These are phyloP conservation scores for Ascaphus truei DNA, from an alignment of 2,113 vertebrate genomes.

Conservation along the genomic window DNA sequence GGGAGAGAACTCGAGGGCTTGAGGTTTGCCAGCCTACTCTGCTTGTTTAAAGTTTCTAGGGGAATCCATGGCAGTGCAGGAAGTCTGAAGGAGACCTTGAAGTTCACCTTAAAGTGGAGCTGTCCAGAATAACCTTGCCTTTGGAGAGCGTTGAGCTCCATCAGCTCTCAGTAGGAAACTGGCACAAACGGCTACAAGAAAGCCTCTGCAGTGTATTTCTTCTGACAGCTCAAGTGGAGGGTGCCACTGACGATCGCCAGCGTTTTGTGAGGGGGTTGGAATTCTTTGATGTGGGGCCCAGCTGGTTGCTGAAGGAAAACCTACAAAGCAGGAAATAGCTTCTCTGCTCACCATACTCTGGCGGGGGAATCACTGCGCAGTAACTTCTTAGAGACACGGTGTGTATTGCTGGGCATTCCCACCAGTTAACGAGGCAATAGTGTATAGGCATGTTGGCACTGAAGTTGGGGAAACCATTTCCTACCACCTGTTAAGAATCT, in stretches of 20 bases:
- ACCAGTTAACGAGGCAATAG: background rate
- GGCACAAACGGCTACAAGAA: background rate
- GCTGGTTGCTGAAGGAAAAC: background rate
- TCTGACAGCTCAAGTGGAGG: slow-evolving; percentile 1
- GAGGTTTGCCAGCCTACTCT: too few species aligned
- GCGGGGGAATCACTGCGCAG: background rate
- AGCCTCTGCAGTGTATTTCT: background rate
- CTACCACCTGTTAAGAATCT: slow-evolving; percentile 12
- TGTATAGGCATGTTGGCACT: background rate
- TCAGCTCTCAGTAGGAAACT: slow-evolving; percentile 8
- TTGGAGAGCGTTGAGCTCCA: background rate
- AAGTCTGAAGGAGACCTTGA: too few species aligned
- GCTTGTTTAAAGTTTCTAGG: too few species aligned
- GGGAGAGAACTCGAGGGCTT: too few species aligned
- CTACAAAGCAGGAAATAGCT: background rate
- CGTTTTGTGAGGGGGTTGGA: background rate
- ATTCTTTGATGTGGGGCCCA: slow-evolving; percentile 1
- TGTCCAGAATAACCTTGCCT: slow-evolving; percentile 3
- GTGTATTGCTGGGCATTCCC: background rate
- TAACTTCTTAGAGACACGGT: background rate
- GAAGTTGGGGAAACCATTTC: background rate
- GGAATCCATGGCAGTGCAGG: too few species aligned
- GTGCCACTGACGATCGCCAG: slow-evolving; percentile 11
- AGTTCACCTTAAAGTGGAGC: background rate
- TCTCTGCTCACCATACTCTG: too few species aligned